phyloP scores from a whole-genome alignment of 2,797 vertebrate species.

The Galagoides demidoff region DNA sequence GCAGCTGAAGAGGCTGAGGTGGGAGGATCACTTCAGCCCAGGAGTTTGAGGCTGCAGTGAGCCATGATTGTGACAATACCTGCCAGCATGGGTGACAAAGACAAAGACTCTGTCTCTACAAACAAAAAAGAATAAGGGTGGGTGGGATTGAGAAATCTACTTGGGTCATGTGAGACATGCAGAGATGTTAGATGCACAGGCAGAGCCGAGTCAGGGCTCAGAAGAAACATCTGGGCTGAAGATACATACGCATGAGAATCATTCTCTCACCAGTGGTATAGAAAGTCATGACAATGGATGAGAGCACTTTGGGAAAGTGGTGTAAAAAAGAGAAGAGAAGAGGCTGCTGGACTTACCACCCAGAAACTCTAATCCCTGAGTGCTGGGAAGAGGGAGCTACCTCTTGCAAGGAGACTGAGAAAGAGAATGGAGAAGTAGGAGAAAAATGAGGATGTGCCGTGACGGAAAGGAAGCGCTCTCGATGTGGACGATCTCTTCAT shows the following conservation, averaged over 20 bases:
- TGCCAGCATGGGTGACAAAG: not conserved
- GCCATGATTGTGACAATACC: not conserved
- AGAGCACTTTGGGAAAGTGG: not conserved
- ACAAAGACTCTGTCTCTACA: not conserved
- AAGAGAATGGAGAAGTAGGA: not conserved
- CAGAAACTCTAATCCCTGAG: not conserved
- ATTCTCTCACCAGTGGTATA: not conserved
- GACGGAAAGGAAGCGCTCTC: not conserved
- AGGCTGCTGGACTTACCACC: not conserved
- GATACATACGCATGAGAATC: not conserved
- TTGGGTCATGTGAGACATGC: not conserved
- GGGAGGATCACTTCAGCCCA: not conserved
- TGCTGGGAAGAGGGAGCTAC: not conserved
- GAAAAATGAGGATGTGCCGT: not conserved
- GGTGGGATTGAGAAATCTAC: not conserved
- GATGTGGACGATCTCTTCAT: not conserved
- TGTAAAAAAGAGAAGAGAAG: not conserved
- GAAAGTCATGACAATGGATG: not conserved
- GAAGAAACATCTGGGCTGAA: not conserved
- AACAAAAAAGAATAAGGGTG: not conserved
- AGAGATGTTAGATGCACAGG: not conserved
- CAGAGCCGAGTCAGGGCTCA: not conserved
- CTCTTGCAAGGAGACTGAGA: not conserved
- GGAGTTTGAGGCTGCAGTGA: not conserved
- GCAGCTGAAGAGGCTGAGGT: not conserved